These are phyloP conservation scores for Micromys minutus DNA, from an alignment of 2,113 vertebrate species.

Conservation along the genomic window DNA sequence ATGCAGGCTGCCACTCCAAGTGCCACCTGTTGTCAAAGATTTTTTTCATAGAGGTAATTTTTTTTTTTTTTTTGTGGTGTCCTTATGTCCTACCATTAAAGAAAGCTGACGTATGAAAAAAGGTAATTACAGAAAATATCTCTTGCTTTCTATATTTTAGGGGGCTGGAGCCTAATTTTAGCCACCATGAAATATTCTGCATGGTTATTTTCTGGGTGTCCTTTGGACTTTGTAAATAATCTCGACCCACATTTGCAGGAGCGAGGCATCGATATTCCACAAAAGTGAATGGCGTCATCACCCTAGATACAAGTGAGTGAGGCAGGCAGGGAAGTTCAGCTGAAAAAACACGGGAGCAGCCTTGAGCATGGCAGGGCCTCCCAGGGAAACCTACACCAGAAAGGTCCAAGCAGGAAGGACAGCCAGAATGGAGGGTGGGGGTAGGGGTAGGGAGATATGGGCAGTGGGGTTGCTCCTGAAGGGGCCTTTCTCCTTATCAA, in stretches of 20 bases:
- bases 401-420: not conserved
- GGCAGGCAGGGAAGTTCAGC: not conserved
- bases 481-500: conserved; percentile 23
- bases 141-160: not conserved
- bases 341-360: not conserved
- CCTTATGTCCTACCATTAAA: not conserved
- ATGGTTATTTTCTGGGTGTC: not conserved
- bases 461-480: not conserved
- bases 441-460: not conserved
- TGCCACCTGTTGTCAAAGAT: not conserved
- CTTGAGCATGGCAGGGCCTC: not conserved
- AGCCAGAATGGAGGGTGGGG: not conserved
- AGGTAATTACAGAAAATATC: not conserved
- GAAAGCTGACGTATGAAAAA: not conserved
- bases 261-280: conserved; percentile 2
- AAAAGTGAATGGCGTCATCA: conserved; percentile 26
- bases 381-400: not conserved
- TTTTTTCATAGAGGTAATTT: not conserved
- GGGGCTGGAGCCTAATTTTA: not conserved
- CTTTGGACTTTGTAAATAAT: conserved; percentile 56
- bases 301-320: not conserved
- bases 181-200: not conserved
- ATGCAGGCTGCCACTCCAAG: not conserved
- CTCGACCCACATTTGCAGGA: not conserved
- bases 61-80: not conserved